Conservation (phyloP, 2,888 invertebrate genomes). For the Ormyrus pomaceus region DNA sequence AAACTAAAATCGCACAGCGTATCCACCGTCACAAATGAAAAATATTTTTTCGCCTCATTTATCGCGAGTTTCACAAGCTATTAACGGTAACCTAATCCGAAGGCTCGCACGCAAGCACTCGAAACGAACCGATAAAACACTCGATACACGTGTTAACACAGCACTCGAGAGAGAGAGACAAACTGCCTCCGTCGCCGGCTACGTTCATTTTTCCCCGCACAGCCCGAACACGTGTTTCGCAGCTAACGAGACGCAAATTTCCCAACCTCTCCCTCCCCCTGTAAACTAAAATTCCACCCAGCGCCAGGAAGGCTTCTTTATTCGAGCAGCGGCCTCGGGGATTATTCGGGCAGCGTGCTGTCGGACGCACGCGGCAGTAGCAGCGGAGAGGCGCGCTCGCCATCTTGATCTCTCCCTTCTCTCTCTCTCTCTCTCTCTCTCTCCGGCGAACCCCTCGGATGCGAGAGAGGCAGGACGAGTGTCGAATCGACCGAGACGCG, state of each 20-base stretch:
- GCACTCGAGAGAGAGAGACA: background rate
- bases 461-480: constrained; percentile 46
- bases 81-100: constrained; percentile 21
- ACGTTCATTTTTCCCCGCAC: background rate
- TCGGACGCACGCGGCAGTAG: background rate
- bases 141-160: background rate
- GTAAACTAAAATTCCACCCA: background rate
- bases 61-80: constrained; percentile 10
- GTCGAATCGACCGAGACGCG: constrained; percentile 45
- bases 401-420: constrained; percentile 65
- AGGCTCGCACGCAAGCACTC: constrained; percentile 1
- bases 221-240: constrained; percentile 12
- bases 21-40: too few relatives aligned
- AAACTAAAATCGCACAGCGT: too few relatives aligned
- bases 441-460: constrained; percentile 9
- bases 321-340: background rate
- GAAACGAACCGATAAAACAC: constrained; percentile 32
- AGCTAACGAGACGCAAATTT: background rate
- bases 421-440: too few relatives aligned
- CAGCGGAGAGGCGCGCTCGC: constrained; percentile 58
- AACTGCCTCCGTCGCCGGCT: background rate
- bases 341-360: too few relatives aligned
- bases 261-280: background rate
- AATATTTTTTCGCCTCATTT: background rate
- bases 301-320: background rate